Evolutionary conservation across 2,888 invertebrate genomes (phyloP), one percentile per base, ranked within the genome.

Genomic region (Coenonympha arcania): DNA sequence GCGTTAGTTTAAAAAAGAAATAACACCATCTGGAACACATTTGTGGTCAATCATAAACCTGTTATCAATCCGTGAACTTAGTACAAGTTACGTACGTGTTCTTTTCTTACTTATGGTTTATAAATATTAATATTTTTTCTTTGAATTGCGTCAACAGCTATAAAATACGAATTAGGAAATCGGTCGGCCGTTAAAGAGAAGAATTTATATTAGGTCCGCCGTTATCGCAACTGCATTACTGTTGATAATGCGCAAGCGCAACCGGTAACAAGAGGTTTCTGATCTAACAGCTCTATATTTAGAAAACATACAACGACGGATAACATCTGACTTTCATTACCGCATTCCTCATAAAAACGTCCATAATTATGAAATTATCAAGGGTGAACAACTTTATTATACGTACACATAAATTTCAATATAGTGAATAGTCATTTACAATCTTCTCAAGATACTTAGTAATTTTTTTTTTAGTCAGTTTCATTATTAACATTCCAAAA

Each of bases 291-390:
- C 51, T 57, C 65, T 65, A 60, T 62, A 59, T 63, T 65, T 62
- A 70, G 65, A 66, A 63, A 58, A 57, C 56, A 57, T 58, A 60
- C 53, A 56, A 54, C 52, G 57, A 54, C 53, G 56, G 58, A 64
- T 61, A 66, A 48, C 40, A 44, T 41, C 56, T 55, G 59, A 61
- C 68, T 70, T 72, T 71, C 66, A 66, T 71, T 73, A 54, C 71
- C 73, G 71, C 75, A 71, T 76, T 65, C 69, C 60, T 69, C 70
- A 62, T 70, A 65, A 60, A 62, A 64, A 67, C 65, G 64, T 61
- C 59, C 58, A 65, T 64, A 69, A 67, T 33, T 31, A 43, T 20
- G 15, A 31, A 39, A 22, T 22, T 31, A 43, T 43, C 31, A 31
- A 43, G 16, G 28, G 31, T 31, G 5, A 31, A 42, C 30, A 13